A percentile compares a stretch with the other conserved stretches of the same genome.
Conservation (phyloP, 2,888 invertebrate species). For the Rhogogaster chlorosoma region DNA sequence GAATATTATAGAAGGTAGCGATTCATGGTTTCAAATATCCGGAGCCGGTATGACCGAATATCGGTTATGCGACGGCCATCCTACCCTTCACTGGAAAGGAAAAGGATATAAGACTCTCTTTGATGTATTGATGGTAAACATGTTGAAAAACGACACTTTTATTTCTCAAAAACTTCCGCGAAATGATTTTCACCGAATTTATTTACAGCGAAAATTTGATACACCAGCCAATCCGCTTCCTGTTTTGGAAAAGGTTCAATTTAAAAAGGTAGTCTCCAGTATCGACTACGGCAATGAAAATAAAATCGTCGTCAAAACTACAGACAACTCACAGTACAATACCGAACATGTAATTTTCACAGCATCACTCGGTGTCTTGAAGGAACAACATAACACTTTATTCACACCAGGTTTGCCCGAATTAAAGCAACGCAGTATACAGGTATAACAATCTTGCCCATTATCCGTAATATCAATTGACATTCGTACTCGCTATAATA, state of each 20-base stretch:
- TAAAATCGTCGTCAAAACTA: conserved; percentile 80
- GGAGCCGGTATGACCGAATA: conserved; percentile 83
- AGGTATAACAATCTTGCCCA: conserved; percentile 69
- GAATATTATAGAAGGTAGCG: conserved; percentile 81
- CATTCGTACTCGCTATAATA: conserved; percentile 19
- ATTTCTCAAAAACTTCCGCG: conserved; percentile 1
- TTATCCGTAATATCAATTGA: not conserved
- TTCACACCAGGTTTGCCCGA: conserved; percentile 82
- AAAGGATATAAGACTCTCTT: conserved; percentile 85
- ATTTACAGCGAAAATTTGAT: conserved; percentile 79
- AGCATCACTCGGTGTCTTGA: conserved; percentile 84
- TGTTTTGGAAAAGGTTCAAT: conserved; percentile 77
- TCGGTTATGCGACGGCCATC: conserved; percentile 86
- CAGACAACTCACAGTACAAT: conserved; percentile 79
- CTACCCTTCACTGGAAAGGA: conserved; percentile 86
- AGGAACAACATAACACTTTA: conserved; percentile 80
- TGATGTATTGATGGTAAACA: conserved; percentile 84
- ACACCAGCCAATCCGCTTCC: conserved; percentile 77
- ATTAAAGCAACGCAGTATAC: conserved; percentile 81
- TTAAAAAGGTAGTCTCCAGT: conserved; percentile 80
- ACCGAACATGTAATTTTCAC: conserved; percentile 85
- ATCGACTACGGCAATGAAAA: conserved; percentile 79
- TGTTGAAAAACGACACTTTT: conserved; percentile 28
- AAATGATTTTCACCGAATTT: conserved; percentile 46
- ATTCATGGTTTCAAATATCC: conserved; percentile 85